Evolutionary conservation across 2,113 vertebrate genomes (phyloP), one percentile per base, ranked within the genome.

Genomic region (Silurus asotus): DNA sequence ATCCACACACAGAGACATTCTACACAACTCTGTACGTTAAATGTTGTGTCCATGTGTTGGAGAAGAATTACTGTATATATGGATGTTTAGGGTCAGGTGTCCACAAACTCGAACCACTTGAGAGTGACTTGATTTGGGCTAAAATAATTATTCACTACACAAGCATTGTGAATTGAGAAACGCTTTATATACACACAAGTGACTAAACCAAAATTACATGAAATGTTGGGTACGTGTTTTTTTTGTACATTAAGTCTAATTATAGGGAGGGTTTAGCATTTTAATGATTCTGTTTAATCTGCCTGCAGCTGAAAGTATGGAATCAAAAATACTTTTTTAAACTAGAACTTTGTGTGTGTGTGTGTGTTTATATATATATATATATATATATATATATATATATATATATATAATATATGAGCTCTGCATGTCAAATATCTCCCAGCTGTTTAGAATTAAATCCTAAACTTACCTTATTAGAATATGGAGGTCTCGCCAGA

Each of bases 401-500:
- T 62, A 62, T 62, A 8, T 62, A 62, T 62, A 9, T 8, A 37
- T 37, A 13, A 4, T 5, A 67, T 13, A 4, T 4, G 56, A 14
- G 15, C 14, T 9, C 17, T 62, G 20, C 61, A 10, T 23, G 19
- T 2, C 25, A 56, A 17, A 4, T 53, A 15, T 14, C 8, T 56
- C 7, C 23, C n/a, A 56, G 58, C 55, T 28, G 17, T 79, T 48
- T 10, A 61, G 19, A 7, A 17, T 11, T 0, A n/a, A 25, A 67
- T 28, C 49, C 9, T 1, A 20, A 10, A 4, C 95, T 94, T 96
- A 99, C 98, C 98, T 99, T 98, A 92, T 97, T 96, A 72, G 97
- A 97, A 92, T 96, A 98, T 0, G 98, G 97, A 0, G 94, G 95
- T 89, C 96, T 96, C 81, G 97, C 96, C 69, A 99, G 95, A 92